Evolutionary conservation across 2,888 invertebrate species (phyloP), one percentile per base, ranked within the genome.

Genomic region (Drosophila putrida): DNA sequence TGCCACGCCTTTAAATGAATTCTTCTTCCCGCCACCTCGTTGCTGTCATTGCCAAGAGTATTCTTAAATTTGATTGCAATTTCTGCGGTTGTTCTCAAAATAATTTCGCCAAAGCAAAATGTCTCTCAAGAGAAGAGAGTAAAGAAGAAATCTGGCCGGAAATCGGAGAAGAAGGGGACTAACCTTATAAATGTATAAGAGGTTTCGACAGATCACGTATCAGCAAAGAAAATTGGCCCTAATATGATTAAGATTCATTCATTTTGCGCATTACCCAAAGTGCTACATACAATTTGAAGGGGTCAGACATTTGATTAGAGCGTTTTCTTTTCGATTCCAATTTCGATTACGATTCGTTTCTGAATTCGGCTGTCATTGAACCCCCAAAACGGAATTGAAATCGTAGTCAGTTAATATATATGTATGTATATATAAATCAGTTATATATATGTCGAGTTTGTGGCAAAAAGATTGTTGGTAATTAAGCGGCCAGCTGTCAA

Each of bases 191-290:
- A 44, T 10, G n/a, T 13, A 11, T 28, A 44, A 20, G 27, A n/a
- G n/a, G 31, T 39, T 8, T 57, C 39, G 28, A 33, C 31, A 20
- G 49, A 58, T 51, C 69, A 70, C 70, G 73, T 75, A 67, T 25
- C 28, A 28, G 41, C 25, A 27, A 51, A 73, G 68, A 57, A 88
- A 88, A 84, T 79, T 85, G 77, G 46, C 59, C 55, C 73, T 88
- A 86, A 86, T 83, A 73, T 77, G 89, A 88, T 88, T 86, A 83
- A 86, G 71, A 70, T 83, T 57, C 83, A 78, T 86, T 86, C 81
- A 86, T 83, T 85, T 85, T 67, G 55, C 72, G 75, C 71, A 85
- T 88, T 80, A 76, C 31, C 47, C 60, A 71, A 71, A 75, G 46
- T 69, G 65, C 35, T 43, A 46, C 25, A 43, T 57, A 35, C 51